Base-by-base conservation (phyloP, 2,888 invertebrate species). In the Microctonus hyperodae region DNA sequence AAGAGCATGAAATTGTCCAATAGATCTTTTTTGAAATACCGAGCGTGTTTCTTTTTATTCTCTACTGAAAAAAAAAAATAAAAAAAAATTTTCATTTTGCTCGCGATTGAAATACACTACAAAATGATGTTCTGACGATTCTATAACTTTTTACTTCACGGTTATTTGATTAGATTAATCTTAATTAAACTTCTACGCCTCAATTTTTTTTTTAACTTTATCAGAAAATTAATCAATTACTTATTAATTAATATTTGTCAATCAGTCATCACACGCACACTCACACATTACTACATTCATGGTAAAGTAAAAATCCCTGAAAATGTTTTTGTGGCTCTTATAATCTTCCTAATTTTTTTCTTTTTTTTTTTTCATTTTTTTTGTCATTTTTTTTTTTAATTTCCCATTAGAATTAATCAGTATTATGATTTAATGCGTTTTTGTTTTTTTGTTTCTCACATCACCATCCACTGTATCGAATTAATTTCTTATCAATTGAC, bases 251-350 rank as follows among this genome's bases (percentile, higher is more conserved):
- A 80, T 81, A 80, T 75, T 81, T 69, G 79, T 78, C 79, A 79
- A 76, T 80, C 79, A 79, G 76, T 80, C 75, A 79, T 80, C 81
- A 80, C 81, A 80, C 80, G 78, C 82, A 79, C 81, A 80, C 81
- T 81, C 80, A 82, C 81, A 79, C 82, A 78, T 75, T 76, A 79
- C 82, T 81, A 81, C 82, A 82, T 81, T 73, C 82, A 77, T 76
- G 80, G 76, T 81, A 79, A 82, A 80, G 75, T 81, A 81, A 79
- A 78, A 80, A 80, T 83, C 81, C 80, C 81, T 81, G 81, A 82
- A 77, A 77, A 77, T 72, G 78, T 79, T 79, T 78, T 78, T 75
- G 75, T 78, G 76, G 75, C 75, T 77, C 70, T 68, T 72, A 64
- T 64, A 48, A 63, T 69, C 65, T 64, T 64, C 63, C 55, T 59